Conservation (phyloP, 1,140 invertebrate genomes). For the Acromyrmex charruanus region DNA sequence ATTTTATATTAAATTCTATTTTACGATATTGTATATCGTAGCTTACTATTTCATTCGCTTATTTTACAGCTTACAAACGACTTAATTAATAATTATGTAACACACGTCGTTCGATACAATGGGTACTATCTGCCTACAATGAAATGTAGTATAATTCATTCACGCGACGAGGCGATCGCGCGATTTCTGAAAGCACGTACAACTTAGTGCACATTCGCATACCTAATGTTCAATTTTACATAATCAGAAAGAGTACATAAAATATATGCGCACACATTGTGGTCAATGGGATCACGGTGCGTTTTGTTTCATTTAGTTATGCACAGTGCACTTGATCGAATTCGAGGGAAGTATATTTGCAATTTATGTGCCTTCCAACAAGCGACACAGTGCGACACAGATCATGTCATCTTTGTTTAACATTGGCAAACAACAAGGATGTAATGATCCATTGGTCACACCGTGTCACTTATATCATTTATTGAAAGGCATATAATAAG, state of each 20-base stretch:
- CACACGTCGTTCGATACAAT: not conserved
- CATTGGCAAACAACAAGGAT: no score
- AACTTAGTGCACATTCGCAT: not conserved
- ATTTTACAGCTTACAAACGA: not conserved
- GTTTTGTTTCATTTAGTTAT: conserved; percentile 29
- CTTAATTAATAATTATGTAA: conserved; percentile 1
- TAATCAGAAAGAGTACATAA: conserved; percentile 13
- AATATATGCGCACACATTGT: not conserved
- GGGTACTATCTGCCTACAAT: not conserved
- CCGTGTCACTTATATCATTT: no score
- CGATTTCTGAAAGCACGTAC: conserved; percentile 36
- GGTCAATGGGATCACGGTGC: not conserved
- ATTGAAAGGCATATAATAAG: conserved; percentile 2
- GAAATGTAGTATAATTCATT: not conserved
- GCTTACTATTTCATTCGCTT: not conserved
- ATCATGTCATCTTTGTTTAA: no score
- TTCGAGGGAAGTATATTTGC: conserved; percentile 20
- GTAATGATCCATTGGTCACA: no score
- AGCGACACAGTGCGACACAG: no score
- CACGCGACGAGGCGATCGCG: not conserved
- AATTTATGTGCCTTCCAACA: not conserved
- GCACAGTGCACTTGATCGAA: conserved; percentile 6
- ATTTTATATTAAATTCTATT: not conserved
- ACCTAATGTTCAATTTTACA: conserved; percentile 40
- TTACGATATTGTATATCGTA: not conserved